These are phyloP conservation scores for Ctenopoma multispine DNA, from an alignment of 2,797 vertebrate genomes.

Conservation along the genomic window DNA sequence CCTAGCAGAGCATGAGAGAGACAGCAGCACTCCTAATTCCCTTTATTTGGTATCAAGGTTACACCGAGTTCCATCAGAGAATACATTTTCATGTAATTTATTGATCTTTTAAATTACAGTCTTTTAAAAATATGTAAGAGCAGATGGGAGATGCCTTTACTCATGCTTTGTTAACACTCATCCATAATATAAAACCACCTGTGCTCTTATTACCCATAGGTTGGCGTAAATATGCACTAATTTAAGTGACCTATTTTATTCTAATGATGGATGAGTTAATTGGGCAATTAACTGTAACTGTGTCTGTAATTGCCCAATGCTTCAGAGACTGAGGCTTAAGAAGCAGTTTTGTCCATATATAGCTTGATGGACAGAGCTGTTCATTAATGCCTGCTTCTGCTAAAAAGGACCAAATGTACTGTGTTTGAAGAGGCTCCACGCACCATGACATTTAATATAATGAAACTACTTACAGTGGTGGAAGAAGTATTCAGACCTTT, in stretches of 20 bases:
- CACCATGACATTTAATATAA: constrained; percentile 16
- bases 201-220: constrained; percentile 60
- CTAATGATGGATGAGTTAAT: constrained; percentile 84
- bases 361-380: constrained; percentile 53
- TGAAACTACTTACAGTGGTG: not conserved
- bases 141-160: constrained; percentile 44
- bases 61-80: constrained; percentile 11
- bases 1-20: constrained; percentile 50
- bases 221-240: constrained; percentile 59
- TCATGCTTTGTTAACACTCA: constrained; percentile 25
- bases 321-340: constrained; percentile 78
- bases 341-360: constrained; percentile 53
- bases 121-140: not conserved
- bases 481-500: not conserved
- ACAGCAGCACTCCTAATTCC: constrained; percentile 32
- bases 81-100: constrained; percentile 24
- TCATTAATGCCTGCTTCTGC: constrained; percentile 42
- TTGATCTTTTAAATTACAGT: constrained; percentile 17
- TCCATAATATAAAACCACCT: constrained; percentile 66
- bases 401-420: constrained; percentile 2
- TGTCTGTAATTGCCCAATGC: constrained; percentile 82
- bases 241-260: constrained; percentile 82
- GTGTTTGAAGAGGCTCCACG: not conserved
- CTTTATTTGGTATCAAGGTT: constrained; percentile 58
- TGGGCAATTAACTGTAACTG: constrained; percentile 85